phyloP scores from a whole-genome alignment of 2,797 vertebrate genomes.

The Danio albolineatus region DNA sequence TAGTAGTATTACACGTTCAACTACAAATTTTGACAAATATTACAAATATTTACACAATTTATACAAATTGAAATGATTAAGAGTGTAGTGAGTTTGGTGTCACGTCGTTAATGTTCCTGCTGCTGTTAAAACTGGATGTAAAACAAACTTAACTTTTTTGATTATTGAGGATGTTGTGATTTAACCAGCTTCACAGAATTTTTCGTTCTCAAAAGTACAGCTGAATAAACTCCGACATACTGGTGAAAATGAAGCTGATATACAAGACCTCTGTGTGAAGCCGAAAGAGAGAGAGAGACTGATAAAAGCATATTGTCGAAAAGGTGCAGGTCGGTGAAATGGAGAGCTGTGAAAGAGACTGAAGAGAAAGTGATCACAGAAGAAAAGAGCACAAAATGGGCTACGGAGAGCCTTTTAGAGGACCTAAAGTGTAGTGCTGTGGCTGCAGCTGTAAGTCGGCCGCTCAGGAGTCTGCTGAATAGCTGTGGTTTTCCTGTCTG shows the following conservation, averaged over 20 bases:
- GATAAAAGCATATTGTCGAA: conserved; percentile 1
- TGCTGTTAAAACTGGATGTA: background rate
- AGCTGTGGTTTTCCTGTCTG: conserved; percentile 58
- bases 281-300: conserved; percentile 11
- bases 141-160: too few relatives aligned
- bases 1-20: too few relatives aligned
- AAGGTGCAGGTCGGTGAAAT: conserved; percentile 23
- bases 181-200: background rate
- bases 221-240: background rate
- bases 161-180: too few relatives aligned
- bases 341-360: conserved; percentile 10
- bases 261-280: conserved; percentile 14
- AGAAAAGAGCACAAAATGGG: background rate
- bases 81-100: too few relatives aligned
- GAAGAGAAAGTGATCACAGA: conserved; percentile 1
- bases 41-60: too few relatives aligned
- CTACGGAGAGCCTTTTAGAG: background rate
- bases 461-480: conserved; percentile 42
- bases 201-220: background rate
- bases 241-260: conserved; percentile 37
- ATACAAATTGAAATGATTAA: too few relatives aligned
- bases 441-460: conserved; percentile 46
- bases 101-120: too few relatives aligned
- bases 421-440: conserved; percentile 2
- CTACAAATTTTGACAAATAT: too few relatives aligned